Base-by-base conservation (phyloP, 2,113 vertebrate genomes). In the Mugil cephalus region DNA sequence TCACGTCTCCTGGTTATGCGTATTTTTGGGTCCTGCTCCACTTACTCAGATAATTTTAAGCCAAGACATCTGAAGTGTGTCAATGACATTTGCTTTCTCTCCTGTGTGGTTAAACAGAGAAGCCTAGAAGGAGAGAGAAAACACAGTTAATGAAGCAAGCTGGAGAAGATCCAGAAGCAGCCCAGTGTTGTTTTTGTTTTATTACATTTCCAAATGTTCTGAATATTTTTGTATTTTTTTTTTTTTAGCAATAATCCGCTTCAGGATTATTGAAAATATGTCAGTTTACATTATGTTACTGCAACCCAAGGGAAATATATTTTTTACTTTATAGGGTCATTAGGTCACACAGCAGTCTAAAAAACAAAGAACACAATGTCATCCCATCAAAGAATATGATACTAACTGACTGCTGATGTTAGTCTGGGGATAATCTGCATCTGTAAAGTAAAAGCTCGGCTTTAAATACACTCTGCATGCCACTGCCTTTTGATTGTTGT, bases 21-120 rank as follows among this genome's bases (percentile, higher is more conserved):
- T 78, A 74, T 83, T 86, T 86, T 65, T 77, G 73, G 82, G 42
- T 24, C 73, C 76, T 76, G 80, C 70, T 84, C 84, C 60, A 81
- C 70, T 87, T 92, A 71, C 51, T 66, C 63, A 40, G 38, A 68
- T 74, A 73, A 55, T 73, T 85, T 83, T 79, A 79, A 77, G 34
- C 30, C 9, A 9, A 47, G 66, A 73, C 62, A 68, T 79, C 39
- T 80, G 68, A 86, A 89, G 69, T 80, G 56, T 84, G 82, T 82
- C 77, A 78, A 19, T 71, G 82, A 55, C 73, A 71, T 75, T 72
- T 67, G 10, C 54, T 53, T 59, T 69, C 48, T 69, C 36, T 54
- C 19, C 10, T 30, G 24, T 30, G 2, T 38, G 19, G 9, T 59
- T 18, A 60, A 52, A 54, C 12, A 65, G n/a, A 51, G 47, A 53